These are phyloP conservation scores for Damaliscus lunatus DNA, from an alignment of 2,113 vertebrate species.

Conservation along the genomic window DNA sequence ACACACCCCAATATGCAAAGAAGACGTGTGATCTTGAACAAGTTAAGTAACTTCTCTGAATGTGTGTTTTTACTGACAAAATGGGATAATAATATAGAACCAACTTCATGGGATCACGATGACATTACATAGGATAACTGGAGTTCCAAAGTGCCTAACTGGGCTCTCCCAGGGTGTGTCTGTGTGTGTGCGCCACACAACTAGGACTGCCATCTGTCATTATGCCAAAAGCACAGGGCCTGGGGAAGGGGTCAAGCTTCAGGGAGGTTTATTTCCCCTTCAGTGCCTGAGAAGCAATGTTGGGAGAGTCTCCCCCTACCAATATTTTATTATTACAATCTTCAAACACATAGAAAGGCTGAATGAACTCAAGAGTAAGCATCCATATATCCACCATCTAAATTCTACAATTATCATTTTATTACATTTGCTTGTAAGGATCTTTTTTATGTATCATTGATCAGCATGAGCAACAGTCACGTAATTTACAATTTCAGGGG, in stretches of 20 bases:
- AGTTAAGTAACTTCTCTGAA: slow-evolving; percentile 2
- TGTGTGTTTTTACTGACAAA: not conserved
- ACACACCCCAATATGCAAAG: not conserved
- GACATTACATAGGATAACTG: not conserved
- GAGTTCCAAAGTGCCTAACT: not conserved
- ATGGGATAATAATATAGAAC: not conserved
- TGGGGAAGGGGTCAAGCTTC: not conserved
- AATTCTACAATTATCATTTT: slow-evolving; percentile 26
- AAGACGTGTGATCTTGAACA: not conserved
- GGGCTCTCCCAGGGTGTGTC: not conserved
- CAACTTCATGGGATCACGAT: not conserved
- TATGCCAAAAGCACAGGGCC: not conserved
- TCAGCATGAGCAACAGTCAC: slow-evolving; percentile 15
- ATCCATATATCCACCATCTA: not conserved
- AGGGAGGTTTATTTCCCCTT: not conserved
- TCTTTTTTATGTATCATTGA: slow-evolving; percentile 40
- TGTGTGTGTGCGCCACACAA: not conserved
- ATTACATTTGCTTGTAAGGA: slow-evolving; percentile 22
- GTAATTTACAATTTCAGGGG: not conserved
- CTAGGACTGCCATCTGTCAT: not conserved
- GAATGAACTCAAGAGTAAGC: not conserved
- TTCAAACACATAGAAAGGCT: not conserved
- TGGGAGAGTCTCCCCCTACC: not conserved
- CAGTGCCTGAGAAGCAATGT: not conserved
- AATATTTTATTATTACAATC: slow-evolving; percentile 10